Conservation (phyloP, 2,113 vertebrate species). For the Clarias gariepinus region DNA sequence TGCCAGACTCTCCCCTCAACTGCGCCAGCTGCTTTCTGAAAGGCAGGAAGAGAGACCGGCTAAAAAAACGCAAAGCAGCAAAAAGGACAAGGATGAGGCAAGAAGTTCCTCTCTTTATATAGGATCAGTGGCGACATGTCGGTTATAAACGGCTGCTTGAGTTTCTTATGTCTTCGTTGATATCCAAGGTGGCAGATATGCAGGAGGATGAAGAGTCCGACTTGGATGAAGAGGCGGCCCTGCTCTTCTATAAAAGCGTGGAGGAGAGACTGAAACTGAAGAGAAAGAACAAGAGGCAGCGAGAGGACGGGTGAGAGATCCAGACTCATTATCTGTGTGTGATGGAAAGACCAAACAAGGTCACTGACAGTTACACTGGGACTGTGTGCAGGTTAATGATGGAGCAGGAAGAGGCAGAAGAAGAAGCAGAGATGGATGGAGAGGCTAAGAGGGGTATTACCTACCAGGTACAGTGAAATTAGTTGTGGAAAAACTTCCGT, state of each 20-base stretch:
- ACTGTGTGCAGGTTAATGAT: conserved; percentile 55
- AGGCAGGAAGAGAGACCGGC: conserved; percentile 31
- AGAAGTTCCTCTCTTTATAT: background rate
- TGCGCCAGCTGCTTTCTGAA: conserved; percentile 73
- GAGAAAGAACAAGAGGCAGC: conserved; percentile 58
- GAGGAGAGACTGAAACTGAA: conserved; percentile 70
- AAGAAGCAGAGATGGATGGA: conserved; percentile 57
- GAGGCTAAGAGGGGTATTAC: conserved; percentile 79
- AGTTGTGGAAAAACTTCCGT: background rate
- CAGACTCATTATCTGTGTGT: background rate
- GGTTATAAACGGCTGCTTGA: background rate
- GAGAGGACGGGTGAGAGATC: conserved; percentile 63
- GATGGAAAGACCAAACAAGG: background rate
- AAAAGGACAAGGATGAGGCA: conserved; percentile 62
- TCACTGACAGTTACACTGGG: background rate
- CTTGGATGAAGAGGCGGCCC: conserved; percentile 78
- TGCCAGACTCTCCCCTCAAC: conserved; percentile 76
- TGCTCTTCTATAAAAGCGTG: conserved; percentile 75
- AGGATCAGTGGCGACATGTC: background rate
- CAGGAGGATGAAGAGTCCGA: conserved; percentile 58
- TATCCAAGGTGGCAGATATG: conserved; percentile 38
- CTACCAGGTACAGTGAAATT: conserved; percentile 70
- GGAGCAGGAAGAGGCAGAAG: conserved; percentile 42
- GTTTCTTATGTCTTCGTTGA: conserved; percentile 52
- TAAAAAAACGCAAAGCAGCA: conserved; percentile 45